Evolutionary conservation across 2,797 vertebrate species (phyloP).

Genomic region (Natrix natrix): DNA sequence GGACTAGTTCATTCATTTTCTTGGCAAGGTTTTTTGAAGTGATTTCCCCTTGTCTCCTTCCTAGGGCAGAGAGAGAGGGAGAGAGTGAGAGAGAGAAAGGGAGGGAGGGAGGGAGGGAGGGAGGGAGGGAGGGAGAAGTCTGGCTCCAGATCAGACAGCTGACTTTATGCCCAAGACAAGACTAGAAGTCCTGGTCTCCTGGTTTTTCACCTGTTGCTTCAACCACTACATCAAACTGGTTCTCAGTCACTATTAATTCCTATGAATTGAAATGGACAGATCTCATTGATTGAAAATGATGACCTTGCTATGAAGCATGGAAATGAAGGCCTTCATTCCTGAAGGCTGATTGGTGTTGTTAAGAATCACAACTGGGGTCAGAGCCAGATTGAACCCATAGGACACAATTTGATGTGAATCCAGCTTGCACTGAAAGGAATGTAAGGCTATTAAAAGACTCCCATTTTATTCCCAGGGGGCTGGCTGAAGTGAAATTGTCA

Average conservation of each 20-base stretch:
- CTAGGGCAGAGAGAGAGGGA: neutral
- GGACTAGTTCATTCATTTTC: too few species aligned
- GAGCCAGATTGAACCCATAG: neutral
- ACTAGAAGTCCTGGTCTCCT: neutral
- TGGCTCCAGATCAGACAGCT: neutral
- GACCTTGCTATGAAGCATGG: neutral
- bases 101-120: too few species aligned
- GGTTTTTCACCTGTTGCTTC: neutral
- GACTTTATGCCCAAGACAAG: rapidly evolving
- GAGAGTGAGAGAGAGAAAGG: too few species aligned
- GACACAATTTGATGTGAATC: neutral
- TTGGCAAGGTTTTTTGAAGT: too few species aligned
- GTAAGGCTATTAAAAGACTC: neutral
- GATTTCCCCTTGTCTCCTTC: too few species aligned
- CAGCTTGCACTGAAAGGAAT: neutral
- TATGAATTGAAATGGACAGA: neutral
- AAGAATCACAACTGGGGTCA: neutral
- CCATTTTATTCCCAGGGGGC: neutral
- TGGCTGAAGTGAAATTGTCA: neutral
- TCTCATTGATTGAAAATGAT: neutral
- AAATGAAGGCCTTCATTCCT: neutral
- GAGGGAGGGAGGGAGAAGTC: too few species aligned
- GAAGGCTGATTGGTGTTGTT: neutral
- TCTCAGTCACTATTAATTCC: neutral
- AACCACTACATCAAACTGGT: neutral